Conservation (phyloP, 2,113 vertebrate species). For the Gambusia holbrooki region DNA sequence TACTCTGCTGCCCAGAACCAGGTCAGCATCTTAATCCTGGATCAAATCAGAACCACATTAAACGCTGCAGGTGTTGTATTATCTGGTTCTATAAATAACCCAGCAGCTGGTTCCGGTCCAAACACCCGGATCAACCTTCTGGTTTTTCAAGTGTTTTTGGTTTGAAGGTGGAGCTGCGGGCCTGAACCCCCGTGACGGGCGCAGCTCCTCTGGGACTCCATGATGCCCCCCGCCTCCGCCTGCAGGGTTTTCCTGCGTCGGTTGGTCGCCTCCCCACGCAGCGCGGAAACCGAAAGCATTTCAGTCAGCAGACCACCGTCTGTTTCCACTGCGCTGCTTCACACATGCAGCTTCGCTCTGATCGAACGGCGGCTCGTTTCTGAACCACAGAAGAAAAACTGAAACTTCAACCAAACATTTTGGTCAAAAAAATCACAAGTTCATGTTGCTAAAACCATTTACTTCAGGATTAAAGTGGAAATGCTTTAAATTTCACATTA, state of each 20-base stretch:
- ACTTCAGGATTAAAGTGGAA: no score
- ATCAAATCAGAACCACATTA: not conserved
- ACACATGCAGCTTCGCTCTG: constrained; percentile 11
- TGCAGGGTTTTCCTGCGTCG: constrained; percentile 30
- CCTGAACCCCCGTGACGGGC: not conserved
- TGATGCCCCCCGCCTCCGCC: not conserved
- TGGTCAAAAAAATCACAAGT: no score
- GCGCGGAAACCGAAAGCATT: constrained; percentile 22
- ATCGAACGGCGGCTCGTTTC: not conserved
- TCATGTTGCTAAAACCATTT: no score
- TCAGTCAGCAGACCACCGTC: constrained; percentile 18
- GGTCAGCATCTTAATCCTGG: not conserved
- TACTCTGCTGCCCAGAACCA: not conserved
- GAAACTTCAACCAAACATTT: no score
- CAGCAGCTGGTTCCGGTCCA: not conserved
- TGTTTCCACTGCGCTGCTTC: constrained; percentile 5
- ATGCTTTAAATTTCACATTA: no score
- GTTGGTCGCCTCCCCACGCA: not conserved
- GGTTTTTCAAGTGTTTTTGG: not conserved
- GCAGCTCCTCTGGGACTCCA: not conserved
- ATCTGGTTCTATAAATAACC: not conserved
- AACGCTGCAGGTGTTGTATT: not conserved
- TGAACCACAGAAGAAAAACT: no score
- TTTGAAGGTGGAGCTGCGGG: not conserved
- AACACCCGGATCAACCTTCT: not conserved